Base-by-base conservation (phyloP, 2,888 invertebrate species). In the Drosophila longiperda region DNA sequence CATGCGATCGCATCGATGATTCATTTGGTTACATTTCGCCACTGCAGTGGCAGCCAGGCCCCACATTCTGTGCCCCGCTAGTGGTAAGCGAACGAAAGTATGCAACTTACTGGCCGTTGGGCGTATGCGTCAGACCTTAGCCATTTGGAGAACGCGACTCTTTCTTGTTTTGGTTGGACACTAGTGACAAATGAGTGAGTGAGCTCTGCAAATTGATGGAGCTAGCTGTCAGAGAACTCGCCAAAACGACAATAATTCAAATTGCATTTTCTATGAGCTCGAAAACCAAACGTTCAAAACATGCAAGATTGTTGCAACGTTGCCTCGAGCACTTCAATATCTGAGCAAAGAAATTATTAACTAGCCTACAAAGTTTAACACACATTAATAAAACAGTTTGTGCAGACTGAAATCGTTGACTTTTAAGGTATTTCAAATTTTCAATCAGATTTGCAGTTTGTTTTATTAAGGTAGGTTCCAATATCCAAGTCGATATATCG, bases 11-110 rank as follows among this genome's bases (percentile, higher is more conserved):
- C 64, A 62, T 55, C 61, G 83, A 87, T 84, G 84, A 84, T 79
- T 84, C 84, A 84, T 76, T 68, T 63, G 79, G 61, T 87, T 89
- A 87, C 77, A 79, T 87, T 87, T 85, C 78, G 73, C 70, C 84
- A 75, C 58, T 64, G 75, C 82, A 75, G 58, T 64, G 75, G 64
- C 71, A 62, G 66, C 49, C 55, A 32, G 38, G 26, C 33, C 36
- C 40, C 57, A 45, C 23, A 45, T 45, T 74, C 59, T 50, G 54
- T 48, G 57, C 36, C 36, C 32, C 12, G 55, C 55, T 61, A 61
- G 52, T 20, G 65, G 54, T 55, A 59, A 62, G 12, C 49, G 60
- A 60, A 42, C 57, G 67, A 60, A 48, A 57, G 80, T 64, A 60
- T 71, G 72, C 63, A 77, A 71, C 62, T n/a, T 53, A 60, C 38